Base-by-base conservation (phyloP, 2,888 invertebrate species). In the Taphrorychus bicolor region DNA sequence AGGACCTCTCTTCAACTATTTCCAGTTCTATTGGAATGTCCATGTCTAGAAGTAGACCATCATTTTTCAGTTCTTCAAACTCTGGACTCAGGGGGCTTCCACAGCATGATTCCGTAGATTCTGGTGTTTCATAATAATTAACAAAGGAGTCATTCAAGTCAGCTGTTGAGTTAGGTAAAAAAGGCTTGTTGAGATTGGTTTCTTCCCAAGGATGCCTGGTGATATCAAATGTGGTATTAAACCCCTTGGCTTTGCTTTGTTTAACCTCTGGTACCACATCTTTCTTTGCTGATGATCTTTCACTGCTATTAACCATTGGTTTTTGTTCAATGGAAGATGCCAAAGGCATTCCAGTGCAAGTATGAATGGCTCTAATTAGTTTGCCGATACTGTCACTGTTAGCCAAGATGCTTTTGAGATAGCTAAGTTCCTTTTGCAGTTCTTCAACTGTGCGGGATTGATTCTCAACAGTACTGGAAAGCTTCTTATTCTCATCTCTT, bases 311-410 rank as follows among this genome's bases (percentile, higher is more conserved):
- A 7, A 5, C 14, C 5, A 1, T 7, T 1, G 40, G 2, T 63
- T 67, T 72, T 71, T 75, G 74, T 73, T 78, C 77, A 75, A 80
- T 73, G 66, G 80, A 82, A 66, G 81, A 76, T 49, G 78, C 76
- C 54, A 80, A 77, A 58, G 76, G 76, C 78, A 82, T 79, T 73
- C 81, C 81, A 73, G 82, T 80, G 67, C 73, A 80, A 9, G 73
- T 70, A 69, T 80, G 76, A 61, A 88, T 82, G 0, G 82, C 81
- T 69, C 82, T 82, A n/a, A 87, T 75, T 14, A 88, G 76, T 19
- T 78, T 81, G 4, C 84, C 79, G 21, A 87, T 85, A 66, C 84
- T 84, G 2, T 83, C 81, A 70, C 83, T 84, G 74, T 88, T 88
- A 9, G 83, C 82, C 22, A 88, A 73, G 1, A 87, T 81, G 65